Conservation (phyloP, 2,113 vertebrate genomes). For the Pygoscelis adeliae region DNA sequence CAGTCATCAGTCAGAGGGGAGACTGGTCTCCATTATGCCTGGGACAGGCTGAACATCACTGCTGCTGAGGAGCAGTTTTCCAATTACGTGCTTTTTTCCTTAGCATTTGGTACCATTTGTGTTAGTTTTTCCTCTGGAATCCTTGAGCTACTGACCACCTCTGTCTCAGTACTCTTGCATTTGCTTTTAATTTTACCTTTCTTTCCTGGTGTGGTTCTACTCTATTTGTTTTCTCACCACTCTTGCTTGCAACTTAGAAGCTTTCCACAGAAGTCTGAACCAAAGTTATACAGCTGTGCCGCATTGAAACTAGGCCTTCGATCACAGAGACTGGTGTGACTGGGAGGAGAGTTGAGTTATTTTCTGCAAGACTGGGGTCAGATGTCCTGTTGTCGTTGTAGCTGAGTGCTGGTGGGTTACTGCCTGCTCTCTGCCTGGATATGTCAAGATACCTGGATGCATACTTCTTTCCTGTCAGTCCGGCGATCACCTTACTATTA, state of each 20-base stretch:
- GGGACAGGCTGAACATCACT: neutral
- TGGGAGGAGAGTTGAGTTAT: neutral
- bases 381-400: neutral
- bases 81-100: neutral
- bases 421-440: neutral
- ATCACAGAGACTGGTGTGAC: neutral
- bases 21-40: neutral
- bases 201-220: neutral
- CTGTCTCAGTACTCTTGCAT: neutral
- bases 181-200: neutral
- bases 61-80: neutral
- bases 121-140: neutral
- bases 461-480: neutral
- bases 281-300: fast-evolving
- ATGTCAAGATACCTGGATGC: neutral
- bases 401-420: neutral
- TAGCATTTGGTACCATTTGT: neutral
- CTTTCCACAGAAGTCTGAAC: neutral
- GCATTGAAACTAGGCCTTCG: neutral
- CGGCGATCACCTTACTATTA: neutral
- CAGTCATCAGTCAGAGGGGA: neutral
- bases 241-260: neutral
- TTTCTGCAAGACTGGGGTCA: neutral
- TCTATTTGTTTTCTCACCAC: neutral
- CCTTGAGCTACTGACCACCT: neutral